Base-by-base conservation (phyloP, 2,888 invertebrate genomes). In the Spatulosminthurus flaviceps region DNA sequence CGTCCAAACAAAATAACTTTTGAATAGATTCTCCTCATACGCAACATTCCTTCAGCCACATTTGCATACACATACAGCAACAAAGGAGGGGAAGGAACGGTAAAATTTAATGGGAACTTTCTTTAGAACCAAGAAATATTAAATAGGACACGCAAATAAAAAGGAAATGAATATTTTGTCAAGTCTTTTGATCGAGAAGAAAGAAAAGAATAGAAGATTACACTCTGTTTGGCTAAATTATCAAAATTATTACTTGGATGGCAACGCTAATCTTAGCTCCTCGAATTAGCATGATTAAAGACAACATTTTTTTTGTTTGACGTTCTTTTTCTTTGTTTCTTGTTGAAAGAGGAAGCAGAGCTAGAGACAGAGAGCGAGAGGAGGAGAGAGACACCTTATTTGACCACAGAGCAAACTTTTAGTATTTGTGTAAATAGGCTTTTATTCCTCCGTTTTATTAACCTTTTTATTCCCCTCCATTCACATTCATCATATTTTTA, bases 191-290 rank as follows among this genome's bases (percentile, higher is more conserved):
- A 60, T 60, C 16, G 64, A 24, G 22, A 64, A 64, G 26, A 16
- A 26, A 26, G 24, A 24, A 64, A 64, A 64, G 24, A 22, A 64
- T 9, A 64, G 64, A 24, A 64, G 11, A 64, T 64, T 64, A 19
- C n/a, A 24, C 24, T 64, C 9, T 16, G 51, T 51, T 51, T 74
- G 64, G 60, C 60, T 29, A 74, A 51, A 74, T 74, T 74, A 74
- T 41, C 26, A 42, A 13, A 4, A 69, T 34, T 69, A 69, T 69
- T 16, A 69, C 69, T 66, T n/a, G 19, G n/a, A 51, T 51, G 51
- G 4, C 51, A 51, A 51, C 16, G 5, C n/a, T 1, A 51, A 51
- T 51, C 51, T n/a, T 19, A 5, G 51, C 51, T 51, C n/a, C 1
- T 2, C 7, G n/a, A 51, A 51, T 51, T 51, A 51, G n/a, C 51